Conservation (phyloP, 2,113 vertebrate species). For the Trichomycterus rosablanca region DNA sequence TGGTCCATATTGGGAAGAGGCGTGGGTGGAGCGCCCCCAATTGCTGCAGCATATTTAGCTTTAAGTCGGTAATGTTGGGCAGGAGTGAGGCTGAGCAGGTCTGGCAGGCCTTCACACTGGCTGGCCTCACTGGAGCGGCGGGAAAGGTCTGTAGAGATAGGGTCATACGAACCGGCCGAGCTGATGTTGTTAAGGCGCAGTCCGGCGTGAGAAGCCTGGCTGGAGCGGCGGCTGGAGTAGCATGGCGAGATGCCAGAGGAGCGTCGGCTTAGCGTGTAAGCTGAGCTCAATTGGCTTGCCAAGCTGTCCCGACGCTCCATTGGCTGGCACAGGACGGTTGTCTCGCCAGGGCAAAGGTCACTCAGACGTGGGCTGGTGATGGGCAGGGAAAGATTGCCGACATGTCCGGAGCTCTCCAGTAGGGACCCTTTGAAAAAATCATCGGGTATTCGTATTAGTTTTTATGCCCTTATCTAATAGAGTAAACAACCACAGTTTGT, state of each 20-base stretch:
- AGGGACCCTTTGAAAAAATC: constrained; percentile 50
- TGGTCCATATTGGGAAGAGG: constrained; percentile 84
- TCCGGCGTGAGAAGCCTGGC: constrained; percentile 75
- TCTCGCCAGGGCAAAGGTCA: constrained; percentile 71
- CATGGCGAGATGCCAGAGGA: constrained; percentile 90
- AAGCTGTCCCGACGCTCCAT: constrained; percentile 80
- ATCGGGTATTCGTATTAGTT: too few relatives aligned
- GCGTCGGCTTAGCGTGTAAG: constrained; percentile 81
- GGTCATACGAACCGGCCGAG: constrained; percentile 83
- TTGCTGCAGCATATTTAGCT: constrained; percentile 86
- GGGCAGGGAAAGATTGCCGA: constrained; percentile 64
- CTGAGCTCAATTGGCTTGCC: constrained; percentile 82
- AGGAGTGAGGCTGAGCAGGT: constrained; percentile 81
- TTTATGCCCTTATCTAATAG: too few relatives aligned
- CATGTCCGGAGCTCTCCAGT: constrained; percentile 60
- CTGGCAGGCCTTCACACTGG: constrained; percentile 67
- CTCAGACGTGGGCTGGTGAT: constrained; percentile 66
- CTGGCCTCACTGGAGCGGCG: constrained; percentile 85
- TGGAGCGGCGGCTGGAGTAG: constrained; percentile 86
- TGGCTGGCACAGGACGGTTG: constrained; percentile 73
- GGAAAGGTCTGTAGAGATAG: constrained; percentile 85
- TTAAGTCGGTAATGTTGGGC: constrained; percentile 89
- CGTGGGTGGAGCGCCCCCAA: constrained; percentile 83
- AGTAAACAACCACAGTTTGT: too few relatives aligned
- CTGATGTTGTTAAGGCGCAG: constrained; percentile 74